Evolutionary conservation across 2,113 vertebrate genomes (phyloP).

Genomic region (Mirza zaza): DNA sequence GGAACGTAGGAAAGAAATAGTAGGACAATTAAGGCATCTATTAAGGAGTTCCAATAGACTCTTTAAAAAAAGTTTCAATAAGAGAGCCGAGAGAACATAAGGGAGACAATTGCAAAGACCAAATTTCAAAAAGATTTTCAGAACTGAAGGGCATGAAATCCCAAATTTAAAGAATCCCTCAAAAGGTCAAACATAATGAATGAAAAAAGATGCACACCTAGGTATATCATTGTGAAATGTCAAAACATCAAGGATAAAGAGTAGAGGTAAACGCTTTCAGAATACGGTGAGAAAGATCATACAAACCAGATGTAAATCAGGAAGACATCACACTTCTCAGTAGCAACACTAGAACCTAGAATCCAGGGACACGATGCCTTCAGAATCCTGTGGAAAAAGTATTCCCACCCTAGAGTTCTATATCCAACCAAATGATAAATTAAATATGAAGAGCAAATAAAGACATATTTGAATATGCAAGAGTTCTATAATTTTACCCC

Average conservation of each 20-base stretch:
- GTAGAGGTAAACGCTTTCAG: background rate
- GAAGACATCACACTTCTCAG: background rate
- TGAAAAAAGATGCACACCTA: background rate
- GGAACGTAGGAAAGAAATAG: slow-evolving; percentile 2
- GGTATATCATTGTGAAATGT: background rate
- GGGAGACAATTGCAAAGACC: slow-evolving; percentile 12
- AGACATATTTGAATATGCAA: background rate
- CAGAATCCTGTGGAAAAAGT: background rate
- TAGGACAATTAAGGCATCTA: slow-evolving; percentile 17
- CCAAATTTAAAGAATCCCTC: background rate
- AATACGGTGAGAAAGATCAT: background rate
- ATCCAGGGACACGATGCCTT: background rate
- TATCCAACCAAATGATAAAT: background rate
- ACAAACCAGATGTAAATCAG: background rate
- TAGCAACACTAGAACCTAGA: background rate
- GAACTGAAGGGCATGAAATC: background rate
- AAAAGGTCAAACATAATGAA: background rate
- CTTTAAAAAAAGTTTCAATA: slow-evolving; percentile 3
- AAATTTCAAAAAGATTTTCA: background rate
- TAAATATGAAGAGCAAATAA: background rate
- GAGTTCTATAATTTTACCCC: background rate
- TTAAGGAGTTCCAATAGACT: background rate
- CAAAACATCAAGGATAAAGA: background rate
- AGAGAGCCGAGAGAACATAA: slow-evolving; percentile 1
- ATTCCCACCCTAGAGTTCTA: background rate